Percentiles rank a stretch among this genome's conserved stretches.
These are phyloP conservation scores for Corythucha ciliata DNA, from an alignment of 2,888 invertebrate species.

Conservation along the genomic window DNA sequence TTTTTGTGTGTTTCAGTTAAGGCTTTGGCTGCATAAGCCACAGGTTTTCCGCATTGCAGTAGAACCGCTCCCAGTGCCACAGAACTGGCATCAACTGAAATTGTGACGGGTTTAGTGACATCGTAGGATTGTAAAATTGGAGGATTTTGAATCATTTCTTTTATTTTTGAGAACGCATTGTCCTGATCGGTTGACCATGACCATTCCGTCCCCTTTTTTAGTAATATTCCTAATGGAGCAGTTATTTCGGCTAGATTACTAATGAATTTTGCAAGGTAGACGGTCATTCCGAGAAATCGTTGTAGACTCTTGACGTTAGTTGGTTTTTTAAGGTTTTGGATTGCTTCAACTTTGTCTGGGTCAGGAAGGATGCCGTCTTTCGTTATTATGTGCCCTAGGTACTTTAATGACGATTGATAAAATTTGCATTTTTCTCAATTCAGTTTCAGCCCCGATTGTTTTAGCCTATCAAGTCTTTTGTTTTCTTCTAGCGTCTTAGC, in stretches of 20 bases:
- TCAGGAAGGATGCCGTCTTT: neutral
- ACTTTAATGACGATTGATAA: neutral
- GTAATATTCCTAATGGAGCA: neutral
- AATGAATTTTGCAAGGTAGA: neutral
- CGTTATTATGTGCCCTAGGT: neutral
- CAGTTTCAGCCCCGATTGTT: neutral
- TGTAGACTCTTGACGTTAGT: conserved; percentile 1
- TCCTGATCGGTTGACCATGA: no score
- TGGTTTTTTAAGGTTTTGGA: neutral
- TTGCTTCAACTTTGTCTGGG: neutral
- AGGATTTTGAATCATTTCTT: no score
- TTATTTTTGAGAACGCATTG: no score
- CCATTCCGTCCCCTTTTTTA: no score
- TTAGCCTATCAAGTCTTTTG: neutral
- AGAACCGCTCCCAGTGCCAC: conserved; percentile 39
- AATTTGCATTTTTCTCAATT: neutral
- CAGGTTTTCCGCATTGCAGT: conserved; percentile 38
- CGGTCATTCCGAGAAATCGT: neutral
- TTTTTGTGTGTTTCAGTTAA: no score
- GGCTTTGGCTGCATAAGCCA: no score
- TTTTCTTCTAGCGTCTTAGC: neutral
- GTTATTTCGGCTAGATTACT: neutral
- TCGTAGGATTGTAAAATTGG: no score
- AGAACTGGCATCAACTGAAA: conserved; percentile 15
- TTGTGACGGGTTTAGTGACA: no score